Evolutionary conservation across 53 echinoderm and acorn worm species (phyloP).

Genomic region (Patiria pectinifera): DNA sequence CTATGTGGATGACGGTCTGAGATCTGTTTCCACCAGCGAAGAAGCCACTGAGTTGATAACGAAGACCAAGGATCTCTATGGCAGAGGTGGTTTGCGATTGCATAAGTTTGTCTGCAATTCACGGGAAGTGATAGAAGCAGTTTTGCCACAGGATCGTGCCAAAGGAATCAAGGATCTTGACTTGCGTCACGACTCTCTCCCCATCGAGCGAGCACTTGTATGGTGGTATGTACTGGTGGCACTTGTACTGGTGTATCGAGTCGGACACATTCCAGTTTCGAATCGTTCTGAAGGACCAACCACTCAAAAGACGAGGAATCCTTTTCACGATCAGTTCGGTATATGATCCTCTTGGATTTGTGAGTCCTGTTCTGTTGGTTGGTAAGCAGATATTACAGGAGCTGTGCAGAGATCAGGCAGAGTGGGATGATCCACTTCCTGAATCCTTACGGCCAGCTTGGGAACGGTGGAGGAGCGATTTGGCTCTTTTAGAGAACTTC

Average conservation of each 20-base stretch:
- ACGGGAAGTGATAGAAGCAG: slow-evolving; percentile 62
- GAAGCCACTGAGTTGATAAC: slow-evolving; percentile 24
- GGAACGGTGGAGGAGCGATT: slow-evolving; percentile 29
- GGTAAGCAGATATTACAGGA: slow-evolving; percentile 79
- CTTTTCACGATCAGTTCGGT: slow-evolving; percentile 71
- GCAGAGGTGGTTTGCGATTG: slow-evolving; percentile 63
- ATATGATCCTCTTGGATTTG: slow-evolving; percentile 75
- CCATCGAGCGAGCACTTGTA: slow-evolving; percentile 68
- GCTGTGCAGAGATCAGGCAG: slow-evolving; percentile 54
- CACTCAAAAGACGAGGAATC: slow-evolving; percentile 69
- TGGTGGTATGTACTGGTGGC: too few species aligned
- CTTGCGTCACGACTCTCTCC: slow-evolving; percentile 45
- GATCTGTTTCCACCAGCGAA: slow-evolving; percentile 46
- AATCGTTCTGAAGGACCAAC: slow-evolving; percentile 62
- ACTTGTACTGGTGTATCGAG: slow-evolving; percentile 80
- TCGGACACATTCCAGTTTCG: slow-evolving; percentile 75
- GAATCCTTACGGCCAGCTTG: slow-evolving; percentile 55
- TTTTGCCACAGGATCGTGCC: slow-evolving; percentile 63
- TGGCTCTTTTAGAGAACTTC: slow-evolving; percentile 39
- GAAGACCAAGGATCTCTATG: slow-evolving; percentile 55
- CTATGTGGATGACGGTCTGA: slow-evolving; percentile 77
- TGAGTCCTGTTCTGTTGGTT: slow-evolving; percentile 62
- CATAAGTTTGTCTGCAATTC: slow-evolving; percentile 81
- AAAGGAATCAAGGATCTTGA: slow-evolving; percentile 44
- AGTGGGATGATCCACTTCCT: slow-evolving; percentile 76